These are phyloP conservation scores for Ichneumon xanthorius DNA, from an alignment of 2,888 invertebrate species.

Conservation along the genomic window DNA sequence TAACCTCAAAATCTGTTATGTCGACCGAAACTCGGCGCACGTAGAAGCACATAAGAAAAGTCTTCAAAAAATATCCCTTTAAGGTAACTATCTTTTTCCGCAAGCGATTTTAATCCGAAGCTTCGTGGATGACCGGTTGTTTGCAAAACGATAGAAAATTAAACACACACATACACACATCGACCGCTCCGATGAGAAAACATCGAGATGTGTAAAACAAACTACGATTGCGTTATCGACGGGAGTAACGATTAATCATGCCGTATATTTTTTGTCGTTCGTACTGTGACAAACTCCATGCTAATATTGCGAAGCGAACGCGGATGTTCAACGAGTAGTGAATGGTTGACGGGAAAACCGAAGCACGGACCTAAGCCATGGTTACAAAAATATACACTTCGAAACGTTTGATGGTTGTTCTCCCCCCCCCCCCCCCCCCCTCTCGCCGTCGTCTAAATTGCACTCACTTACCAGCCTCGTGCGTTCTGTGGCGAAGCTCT, in stretches of 20 bases:
- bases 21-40: neutral
- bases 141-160: neutral
- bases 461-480: slow-evolving; percentile 28
- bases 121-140: neutral
- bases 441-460: neutral
- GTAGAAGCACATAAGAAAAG: neutral
- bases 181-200: neutral
- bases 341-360: slow-evolving; percentile 14
- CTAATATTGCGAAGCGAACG: neutral
- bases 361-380: neutral
- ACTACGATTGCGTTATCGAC: neutral
- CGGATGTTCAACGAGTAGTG: neutral
- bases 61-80: neutral
- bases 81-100: neutral
- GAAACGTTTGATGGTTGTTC: neutral
- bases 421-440: too few relatives aligned
- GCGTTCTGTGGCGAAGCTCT: neutral
- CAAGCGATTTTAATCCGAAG: neutral
- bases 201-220: neutral
- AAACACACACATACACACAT: neutral
- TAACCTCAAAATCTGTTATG: neutral
- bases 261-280: neutral
- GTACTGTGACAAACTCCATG: neutral
- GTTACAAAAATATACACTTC: neutral
- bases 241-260: neutral